Base-by-base conservation (phyloP, 2,888 invertebrate species). In the Dioctria rufipes region DNA sequence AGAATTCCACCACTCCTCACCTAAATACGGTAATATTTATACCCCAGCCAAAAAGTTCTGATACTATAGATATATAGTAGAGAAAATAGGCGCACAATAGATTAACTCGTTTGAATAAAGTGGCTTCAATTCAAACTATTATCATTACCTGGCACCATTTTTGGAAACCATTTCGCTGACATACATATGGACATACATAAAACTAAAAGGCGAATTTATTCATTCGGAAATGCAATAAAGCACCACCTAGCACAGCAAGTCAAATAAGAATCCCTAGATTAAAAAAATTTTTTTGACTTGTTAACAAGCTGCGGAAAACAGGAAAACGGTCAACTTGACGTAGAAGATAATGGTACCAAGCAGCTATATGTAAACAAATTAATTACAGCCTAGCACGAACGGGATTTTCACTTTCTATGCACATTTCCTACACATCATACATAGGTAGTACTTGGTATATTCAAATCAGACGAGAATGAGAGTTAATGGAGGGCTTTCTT, bases 371-470 rank as follows among this genome's bases (percentile, higher is more conserved):
- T 5, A 60, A 71, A 71, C 43, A 61, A 75, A 80, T 61, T 78
- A 67, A 82, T 80, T 63, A 54, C 63, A 37, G 54, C 42, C 39
- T 37, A 49, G 60, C 82, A 82, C 82, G 80, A 82, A 80, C 79
- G 67, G 80, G 63, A 75, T 80, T 80, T 80, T 82, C 80, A 82
- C 80, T 82, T 82, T 80, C 77, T 67, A 51, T 80, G 66, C 78
- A 25, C 25, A 79, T 79, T 67, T 73, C 66, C 73, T 43, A n/a
- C 25, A 25, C 25, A 25, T 25, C 25, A 25, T 25, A 25, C 25
- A 25, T 25, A 25, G 25, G 25, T 25, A 25, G 2, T 25, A 25
- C 25, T 25, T 25, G 25, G 1, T 25, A 25, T 25, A 25, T 25
- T 25, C 25, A 25, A 25, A 25, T 25, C 25, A 0, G 25, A 71